These are phyloP conservation scores for Petaurus breviceps DNA, from an alignment of 2,113 vertebrate species.

Conservation along the genomic window DNA sequence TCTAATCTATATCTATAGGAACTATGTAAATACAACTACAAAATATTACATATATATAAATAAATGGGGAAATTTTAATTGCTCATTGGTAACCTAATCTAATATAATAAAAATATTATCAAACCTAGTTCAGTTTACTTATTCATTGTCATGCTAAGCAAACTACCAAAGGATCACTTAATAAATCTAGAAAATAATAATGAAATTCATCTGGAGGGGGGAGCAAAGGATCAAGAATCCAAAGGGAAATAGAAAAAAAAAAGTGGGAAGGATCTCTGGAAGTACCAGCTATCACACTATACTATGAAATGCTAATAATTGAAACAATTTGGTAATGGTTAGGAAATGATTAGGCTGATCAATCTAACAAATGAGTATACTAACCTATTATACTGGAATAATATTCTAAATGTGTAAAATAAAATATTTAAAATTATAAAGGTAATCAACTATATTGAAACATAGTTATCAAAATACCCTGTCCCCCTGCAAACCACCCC, in stretches of 20 bases:
- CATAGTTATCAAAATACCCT: neutral
- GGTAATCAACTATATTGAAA: neutral
- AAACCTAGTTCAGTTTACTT: neutral
- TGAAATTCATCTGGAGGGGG: neutral
- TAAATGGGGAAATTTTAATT: neutral
- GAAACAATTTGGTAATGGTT: neutral
- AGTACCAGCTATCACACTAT: neutral
- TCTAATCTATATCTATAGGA: neutral
- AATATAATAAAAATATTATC: neutral
- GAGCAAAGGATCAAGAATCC: neutral
- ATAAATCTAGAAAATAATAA: neutral
- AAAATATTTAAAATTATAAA: neutral
- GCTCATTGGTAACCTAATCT: neutral
- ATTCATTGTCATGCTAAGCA: neutral
- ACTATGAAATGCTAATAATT: neutral
- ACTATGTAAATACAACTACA: neutral
- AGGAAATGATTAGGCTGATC: neutral
- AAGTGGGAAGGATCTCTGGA: neutral
- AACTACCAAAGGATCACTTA: neutral
- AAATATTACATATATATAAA: neutral
- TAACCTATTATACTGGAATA: neutral
- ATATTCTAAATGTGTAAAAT: neutral
- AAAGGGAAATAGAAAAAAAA: neutral
- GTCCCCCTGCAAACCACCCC: too few species aligned
- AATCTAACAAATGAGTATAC: neutral